These are phyloP conservation scores for Biston betularia DNA, from an alignment of 2,888 invertebrate genomes.

Conservation along the genomic window DNA sequence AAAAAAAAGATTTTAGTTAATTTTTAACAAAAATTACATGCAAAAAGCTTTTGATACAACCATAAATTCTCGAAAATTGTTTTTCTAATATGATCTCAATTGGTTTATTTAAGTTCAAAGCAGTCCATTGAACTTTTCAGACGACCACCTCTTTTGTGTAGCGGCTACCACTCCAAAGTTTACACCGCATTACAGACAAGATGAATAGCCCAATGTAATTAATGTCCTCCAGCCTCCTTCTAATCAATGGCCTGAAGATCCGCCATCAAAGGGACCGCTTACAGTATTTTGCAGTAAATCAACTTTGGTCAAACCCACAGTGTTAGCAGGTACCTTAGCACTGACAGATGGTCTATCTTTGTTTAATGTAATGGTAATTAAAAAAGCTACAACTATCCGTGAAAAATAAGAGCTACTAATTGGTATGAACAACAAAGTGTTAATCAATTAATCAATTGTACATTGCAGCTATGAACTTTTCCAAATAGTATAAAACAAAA, in stretches of 20 bases:
- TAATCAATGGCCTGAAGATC: slow-evolving; percentile 23
- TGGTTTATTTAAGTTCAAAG: slow-evolving; percentile 3
- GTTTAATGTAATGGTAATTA: too few species aligned
- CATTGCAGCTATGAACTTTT: too few species aligned
- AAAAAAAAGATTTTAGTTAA: too few species aligned
- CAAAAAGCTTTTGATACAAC: too few species aligned
- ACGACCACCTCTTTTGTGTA: slow-evolving; percentile 11
- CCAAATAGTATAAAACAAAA: too few species aligned
- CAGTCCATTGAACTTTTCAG: slow-evolving; percentile 12
- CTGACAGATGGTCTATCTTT: too few species aligned
- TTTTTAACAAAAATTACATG: too few species aligned
- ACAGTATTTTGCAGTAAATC: slow-evolving; percentile 9
- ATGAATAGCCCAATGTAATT: slow-evolving; percentile 27
- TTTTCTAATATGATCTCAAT: not conserved
- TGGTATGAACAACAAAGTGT: too few species aligned
- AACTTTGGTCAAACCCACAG: not conserved
- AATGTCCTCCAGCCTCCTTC: slow-evolving; percentile 24
- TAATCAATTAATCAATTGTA: too few species aligned
- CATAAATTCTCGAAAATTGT: not conserved
- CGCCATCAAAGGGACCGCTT: slow-evolving; percentile 7
- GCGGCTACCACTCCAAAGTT: slow-evolving; percentile 18
- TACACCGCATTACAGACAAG: slow-evolving; percentile 25
- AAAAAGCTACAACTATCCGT: too few species aligned
- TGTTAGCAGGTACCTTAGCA: not conserved
- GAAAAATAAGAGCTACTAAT: too few species aligned